Evolutionary conservation across 2,888 invertebrate genomes (phyloP).

Genomic region (Thalpophila matura): DNA sequence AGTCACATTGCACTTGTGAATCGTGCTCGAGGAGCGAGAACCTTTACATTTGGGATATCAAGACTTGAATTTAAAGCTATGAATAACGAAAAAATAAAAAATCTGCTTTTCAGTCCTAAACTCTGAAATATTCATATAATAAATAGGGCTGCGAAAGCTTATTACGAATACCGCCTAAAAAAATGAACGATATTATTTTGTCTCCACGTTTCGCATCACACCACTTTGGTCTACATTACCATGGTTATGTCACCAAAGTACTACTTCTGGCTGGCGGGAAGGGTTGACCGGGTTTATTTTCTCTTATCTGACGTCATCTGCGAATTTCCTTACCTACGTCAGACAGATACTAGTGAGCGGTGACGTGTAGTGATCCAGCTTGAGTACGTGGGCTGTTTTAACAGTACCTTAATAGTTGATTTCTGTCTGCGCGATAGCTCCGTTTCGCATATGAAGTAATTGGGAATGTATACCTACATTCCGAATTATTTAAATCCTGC

Average conservation of each 20-base stretch:
- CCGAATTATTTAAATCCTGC: too few species aligned
- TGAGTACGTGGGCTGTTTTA: background rate
- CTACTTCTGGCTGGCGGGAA: slow-evolving; percentile 14
- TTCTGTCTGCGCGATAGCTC: too few species aligned
- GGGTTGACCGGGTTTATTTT: slow-evolving; percentile 26
- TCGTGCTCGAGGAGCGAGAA: too few species aligned
- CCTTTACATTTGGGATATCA: too few species aligned
- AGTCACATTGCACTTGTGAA: too few species aligned
- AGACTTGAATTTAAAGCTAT: background rate
- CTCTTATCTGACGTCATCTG: slow-evolving; percentile 38
- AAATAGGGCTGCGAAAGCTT: slow-evolving; percentile 8
- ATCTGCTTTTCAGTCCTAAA: slow-evolving; percentile 8
- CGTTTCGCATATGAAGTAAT: too few species aligned
- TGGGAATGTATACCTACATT: too few species aligned
- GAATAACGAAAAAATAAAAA: slow-evolving; percentile 1
- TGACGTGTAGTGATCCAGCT: background rate
- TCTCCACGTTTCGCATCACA: slow-evolving; percentile 10
- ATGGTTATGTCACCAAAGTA: slow-evolving; percentile 31
- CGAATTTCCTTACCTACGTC: slow-evolving; percentile 16
- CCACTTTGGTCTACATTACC: slow-evolving; percentile 27
- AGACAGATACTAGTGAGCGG: background rate
- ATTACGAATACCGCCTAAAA: slow-evolving; percentile 2
- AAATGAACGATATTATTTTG: slow-evolving; percentile 21
- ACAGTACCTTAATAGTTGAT: background rate
- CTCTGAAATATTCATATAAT: slow-evolving; percentile 23